phyloP scores from a whole-genome alignment of 64 coral and sea anemone genomes.

The Dendronephthya gigantea region DNA sequence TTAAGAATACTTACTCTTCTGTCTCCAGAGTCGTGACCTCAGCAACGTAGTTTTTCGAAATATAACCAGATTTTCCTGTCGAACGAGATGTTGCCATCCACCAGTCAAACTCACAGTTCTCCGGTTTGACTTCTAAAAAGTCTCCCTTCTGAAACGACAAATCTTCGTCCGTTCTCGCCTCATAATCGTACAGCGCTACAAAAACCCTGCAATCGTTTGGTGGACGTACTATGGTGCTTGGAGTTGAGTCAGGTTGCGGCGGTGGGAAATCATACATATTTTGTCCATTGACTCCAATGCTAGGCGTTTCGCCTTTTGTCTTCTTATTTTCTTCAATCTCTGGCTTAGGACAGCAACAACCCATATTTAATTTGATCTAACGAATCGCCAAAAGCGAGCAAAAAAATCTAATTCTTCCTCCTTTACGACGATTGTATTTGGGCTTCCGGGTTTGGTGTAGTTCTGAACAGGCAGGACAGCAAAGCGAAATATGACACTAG shows the following conservation, averaged over 20 bases:
- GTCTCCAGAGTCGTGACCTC: constrained; percentile 65
- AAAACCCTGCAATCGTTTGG: constrained; percentile 7
- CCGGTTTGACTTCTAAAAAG: constrained; percentile 65
- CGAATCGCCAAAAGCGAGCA: not conserved
- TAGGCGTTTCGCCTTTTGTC: no score
- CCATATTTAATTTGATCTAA: not conserved
- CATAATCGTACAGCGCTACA: constrained; percentile 86
- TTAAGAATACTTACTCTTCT: constrained; percentile 70
- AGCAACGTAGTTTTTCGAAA: constrained; percentile 92
- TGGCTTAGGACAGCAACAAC: not conserved
- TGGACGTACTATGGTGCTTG: no score
- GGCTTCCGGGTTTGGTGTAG: not conserved
- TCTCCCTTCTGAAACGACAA: constrained; percentile 88
- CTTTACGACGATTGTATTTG: not conserved
- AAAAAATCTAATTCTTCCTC: not conserved
- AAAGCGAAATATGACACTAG: not conserved
- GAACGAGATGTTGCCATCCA: constrained; percentile 72
- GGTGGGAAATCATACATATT: no score
- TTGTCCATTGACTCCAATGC: no score
- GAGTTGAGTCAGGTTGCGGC: no score
- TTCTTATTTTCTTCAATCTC: no score
- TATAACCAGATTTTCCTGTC: constrained; percentile 55
- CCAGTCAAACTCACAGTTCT: constrained; percentile 78
- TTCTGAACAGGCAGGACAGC: not conserved
- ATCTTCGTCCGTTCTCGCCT: constrained; percentile 87